phyloP scores from a whole-genome alignment of 1,140 invertebrate species.

The Achatina immaculata region DNA sequence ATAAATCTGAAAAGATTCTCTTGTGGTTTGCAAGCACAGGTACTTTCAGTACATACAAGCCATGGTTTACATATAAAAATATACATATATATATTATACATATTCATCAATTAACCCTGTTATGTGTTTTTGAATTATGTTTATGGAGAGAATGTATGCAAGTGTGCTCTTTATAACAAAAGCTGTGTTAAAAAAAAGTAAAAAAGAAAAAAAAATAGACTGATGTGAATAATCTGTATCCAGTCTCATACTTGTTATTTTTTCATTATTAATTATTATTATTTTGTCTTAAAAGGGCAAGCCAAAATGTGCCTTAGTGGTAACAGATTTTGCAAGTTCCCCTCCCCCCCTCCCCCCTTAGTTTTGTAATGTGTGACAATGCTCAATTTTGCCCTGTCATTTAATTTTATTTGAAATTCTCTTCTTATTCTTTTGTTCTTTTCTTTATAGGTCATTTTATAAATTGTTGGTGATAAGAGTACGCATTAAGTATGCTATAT shows the following conservation, averaged over 20 bases:
- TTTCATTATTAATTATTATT: neutral
- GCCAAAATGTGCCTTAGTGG: neutral
- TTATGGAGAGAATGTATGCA: neutral
- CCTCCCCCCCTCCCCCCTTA: no score
- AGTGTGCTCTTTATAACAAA: neutral
- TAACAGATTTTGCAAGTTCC: neutral
- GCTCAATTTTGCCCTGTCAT: neutral
- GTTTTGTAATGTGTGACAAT: neutral
- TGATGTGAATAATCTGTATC: slow-evolving; percentile 15
- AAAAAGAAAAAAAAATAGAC: neutral
- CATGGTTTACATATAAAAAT: slow-evolving; percentile 17
- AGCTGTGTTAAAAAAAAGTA: no score
- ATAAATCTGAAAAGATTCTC: neutral
- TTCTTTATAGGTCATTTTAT: no score
- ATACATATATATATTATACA: slow-evolving; percentile 30
- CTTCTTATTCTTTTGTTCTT: no score
- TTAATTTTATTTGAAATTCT: neutral
- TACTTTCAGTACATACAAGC: neutral
- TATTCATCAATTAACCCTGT: slow-evolving; percentile 28
- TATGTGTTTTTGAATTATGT: neutral
- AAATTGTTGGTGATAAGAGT: no score
- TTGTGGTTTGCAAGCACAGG: neutral
- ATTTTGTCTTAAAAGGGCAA: slow-evolving; percentile 7
- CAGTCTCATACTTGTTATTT: neutral
- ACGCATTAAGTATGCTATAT: no score